phyloP scores from a whole-genome alignment of 2,888 invertebrate genomes.

The Acholoe squamosa region DNA sequence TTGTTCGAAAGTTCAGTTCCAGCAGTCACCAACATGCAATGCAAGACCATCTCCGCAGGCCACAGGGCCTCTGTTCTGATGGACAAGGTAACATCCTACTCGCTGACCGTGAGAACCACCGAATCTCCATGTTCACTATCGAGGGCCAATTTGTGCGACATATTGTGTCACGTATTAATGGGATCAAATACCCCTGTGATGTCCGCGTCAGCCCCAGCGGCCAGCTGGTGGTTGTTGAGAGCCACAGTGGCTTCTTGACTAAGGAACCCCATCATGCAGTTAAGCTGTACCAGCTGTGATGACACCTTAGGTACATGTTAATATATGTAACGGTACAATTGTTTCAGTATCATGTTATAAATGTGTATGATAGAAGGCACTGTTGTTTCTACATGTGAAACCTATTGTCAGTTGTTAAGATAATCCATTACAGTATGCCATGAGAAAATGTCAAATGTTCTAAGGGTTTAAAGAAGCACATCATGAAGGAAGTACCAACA shows the following conservation, averaged over 20 bases:
- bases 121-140: constrained; percentile 67
- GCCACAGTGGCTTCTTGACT: constrained; percentile 68
- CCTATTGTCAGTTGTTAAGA: no score
- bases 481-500: no score
- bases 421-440: no score
- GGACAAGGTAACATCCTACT: constrained; percentile 67
- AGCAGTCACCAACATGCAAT: constrained; percentile 37
- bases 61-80: constrained; percentile 68
- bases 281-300: constrained; percentile 66
- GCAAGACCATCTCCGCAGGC: constrained; percentile 63
- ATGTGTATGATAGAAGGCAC: no score
- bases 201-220: constrained; percentile 43
- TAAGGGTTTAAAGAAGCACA: no score
- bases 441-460: no score
- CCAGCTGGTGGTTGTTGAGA: constrained; percentile 68
- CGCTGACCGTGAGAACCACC: constrained; percentile 70
- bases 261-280: constrained; percentile 70
- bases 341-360: no score
- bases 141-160: constrained; percentile 68
- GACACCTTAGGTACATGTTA: neutral
- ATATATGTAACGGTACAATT: neutral
- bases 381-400: no score
- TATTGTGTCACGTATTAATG: constrained; percentile 66
- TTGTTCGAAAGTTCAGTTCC: constrained; percentile 57
- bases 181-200: constrained; percentile 68